A percentile compares a stretch with the other conserved stretches of the same genome.
phyloP scores from a whole-genome alignment of 2,888 invertebrate species.

The Eilema griseolum region DNA sequence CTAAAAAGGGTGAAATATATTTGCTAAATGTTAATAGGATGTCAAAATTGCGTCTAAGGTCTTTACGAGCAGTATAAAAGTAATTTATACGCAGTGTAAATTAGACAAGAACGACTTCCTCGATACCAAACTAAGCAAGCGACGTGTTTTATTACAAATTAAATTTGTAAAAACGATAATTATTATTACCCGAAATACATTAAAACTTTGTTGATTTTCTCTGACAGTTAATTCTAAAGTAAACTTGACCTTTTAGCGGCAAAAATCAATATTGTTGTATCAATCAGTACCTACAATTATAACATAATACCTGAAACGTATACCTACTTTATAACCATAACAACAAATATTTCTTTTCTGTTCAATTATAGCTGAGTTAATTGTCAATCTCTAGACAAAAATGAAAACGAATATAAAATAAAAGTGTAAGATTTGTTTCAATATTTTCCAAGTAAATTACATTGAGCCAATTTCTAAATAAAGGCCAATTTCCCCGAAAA shows the following conservation, averaged over 20 bases:
- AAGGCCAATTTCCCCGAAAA: constrained; percentile 43
- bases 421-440: constrained; percentile 15
- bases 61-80: constrained; percentile 8
- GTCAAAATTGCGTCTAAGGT: neutral
- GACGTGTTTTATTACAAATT: constrained; percentile 16
- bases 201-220: neutral
- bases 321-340: too few species aligned
- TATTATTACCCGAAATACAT: neutral
- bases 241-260: neutral
- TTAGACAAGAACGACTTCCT: constrained; percentile 24
- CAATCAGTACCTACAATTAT: too few species aligned
- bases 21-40: neutral
- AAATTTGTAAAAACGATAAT: neutral
- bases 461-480: constrained; percentile 32
- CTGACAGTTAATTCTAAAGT: neutral
- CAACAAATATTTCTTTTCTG: neutral
- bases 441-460: constrained; percentile 29
- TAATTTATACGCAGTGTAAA: constrained; percentile 26
- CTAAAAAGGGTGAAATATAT: neutral
- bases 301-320: too few species aligned
- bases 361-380: constrained; percentile 7
- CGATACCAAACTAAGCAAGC: constrained; percentile 9
- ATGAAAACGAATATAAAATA: neutral
- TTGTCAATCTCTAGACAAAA: constrained; percentile 9
- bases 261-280: neutral